A percentile compares a stretch with the other conserved stretches of the same genome.
Conservation (phyloP, 2,888 invertebrate species). For the Zonitis immaculata region DNA sequence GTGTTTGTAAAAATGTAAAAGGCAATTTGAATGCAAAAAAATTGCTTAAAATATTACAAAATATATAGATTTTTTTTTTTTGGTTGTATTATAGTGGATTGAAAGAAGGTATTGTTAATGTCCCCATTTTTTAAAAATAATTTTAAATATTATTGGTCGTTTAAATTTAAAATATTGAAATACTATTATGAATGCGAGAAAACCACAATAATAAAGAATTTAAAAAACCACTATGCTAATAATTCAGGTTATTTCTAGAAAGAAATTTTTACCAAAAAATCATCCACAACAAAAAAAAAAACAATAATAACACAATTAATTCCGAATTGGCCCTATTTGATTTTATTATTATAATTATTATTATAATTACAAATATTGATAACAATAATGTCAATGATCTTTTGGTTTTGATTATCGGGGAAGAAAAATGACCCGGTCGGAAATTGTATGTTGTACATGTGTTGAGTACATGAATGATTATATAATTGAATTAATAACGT, state of each 20-base stretch:
- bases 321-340: no score
- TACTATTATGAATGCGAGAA: not conserved
- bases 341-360: not conserved
- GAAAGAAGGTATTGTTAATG: not conserved
- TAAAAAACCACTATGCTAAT: not conserved
- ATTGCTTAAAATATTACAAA: not conserved
- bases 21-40: not conserved
- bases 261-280: no score
- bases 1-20: not conserved
- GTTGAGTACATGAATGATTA: slow-evolving; percentile 1
- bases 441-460: slow-evolving; percentile 6
- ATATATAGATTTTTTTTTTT: not conserved
- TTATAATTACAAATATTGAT: not conserved
- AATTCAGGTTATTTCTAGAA: not conserved
- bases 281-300: no score
- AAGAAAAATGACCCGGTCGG: slow-evolving; percentile 1
- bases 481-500: not conserved
- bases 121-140: not conserved
- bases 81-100: not conserved
- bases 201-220: not conserved
- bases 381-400: slow-evolving; percentile 5
- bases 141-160: not conserved
- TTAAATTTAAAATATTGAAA: not conserved
- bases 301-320: no score
- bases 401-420: not conserved